These are phyloP conservation scores for Panulirus ornatus DNA, from an alignment of 1,140 invertebrate species.

Conservation along the genomic window DNA sequence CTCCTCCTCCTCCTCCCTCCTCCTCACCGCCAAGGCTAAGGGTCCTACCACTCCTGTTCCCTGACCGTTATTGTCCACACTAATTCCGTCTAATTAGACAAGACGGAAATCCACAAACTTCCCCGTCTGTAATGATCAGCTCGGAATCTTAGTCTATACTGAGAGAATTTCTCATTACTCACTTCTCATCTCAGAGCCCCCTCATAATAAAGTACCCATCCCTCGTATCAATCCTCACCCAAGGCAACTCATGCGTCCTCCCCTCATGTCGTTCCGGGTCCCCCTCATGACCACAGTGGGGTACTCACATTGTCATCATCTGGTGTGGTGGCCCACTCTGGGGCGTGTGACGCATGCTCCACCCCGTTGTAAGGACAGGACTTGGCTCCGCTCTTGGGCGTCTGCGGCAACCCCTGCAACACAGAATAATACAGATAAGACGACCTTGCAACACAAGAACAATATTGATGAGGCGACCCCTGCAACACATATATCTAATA, in stretches of 20 bases:
- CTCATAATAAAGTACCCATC: no score
- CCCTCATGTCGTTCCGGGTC: background rate
- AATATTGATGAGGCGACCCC: no score
- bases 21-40: background rate
- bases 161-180: no score
- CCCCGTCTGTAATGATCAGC: no score
- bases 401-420: conserved; percentile 58
- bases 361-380: conserved; percentile 59
- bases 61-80: background rate
- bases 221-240: no score
- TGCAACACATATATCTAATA: no score
- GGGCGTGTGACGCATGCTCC: background rate
- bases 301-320: conserved; percentile 67
- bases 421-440: background rate
- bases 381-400: conserved; percentile 65
- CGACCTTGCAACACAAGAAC: no score
- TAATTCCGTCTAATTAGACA: background rate
- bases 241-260: background rate
- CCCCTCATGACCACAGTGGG: background rate
- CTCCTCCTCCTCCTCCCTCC: background rate
- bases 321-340: conserved; percentile 55
- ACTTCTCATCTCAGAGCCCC: no score
- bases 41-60: background rate
- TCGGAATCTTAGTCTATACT: no score
- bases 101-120: background rate